Evolutionary conservation across 37 sponge, comb jelly and placozoan species (phyloP), one percentile per base, ranked within the genome.

Genomic region (Geodia barretti): DNA sequence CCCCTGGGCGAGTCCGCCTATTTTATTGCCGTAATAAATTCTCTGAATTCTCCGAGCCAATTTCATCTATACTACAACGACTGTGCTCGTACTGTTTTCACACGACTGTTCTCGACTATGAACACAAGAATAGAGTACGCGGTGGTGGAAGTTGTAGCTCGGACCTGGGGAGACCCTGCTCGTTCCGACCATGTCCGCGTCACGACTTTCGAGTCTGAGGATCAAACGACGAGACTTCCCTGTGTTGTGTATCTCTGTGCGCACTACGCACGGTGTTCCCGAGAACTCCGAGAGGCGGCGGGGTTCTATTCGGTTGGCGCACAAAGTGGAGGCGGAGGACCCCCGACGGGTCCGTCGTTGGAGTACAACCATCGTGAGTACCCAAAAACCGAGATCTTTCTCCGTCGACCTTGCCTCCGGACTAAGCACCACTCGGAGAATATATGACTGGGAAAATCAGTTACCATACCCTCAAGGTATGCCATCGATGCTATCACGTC

Each of bases 1-100:
- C 21, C 4, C 74, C 65, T 32, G 87, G 87, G 0, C 28, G 63
- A 1, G 67, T 86, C 2, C 33, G 67, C n/a, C 21, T 86, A 86
- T 67, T 58, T 29, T 36, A 31, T 85, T 60, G 54, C 54, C 7
- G 54, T 7, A 47, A 47, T 17, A 17, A 14, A 47, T 14, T 47
- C 54, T 47, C n/a, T 17, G 14, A 17, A 47, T 47, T 47, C 7
- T 14, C 14, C 54, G 54, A n/a, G n/a, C n/a, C 14, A 47, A 47
- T 47, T 47, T 47, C 54, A 7, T 17, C 14, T 14, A 17, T 47
- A 63, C 7, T 37, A 23, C 79, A 32, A 37, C 70, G 0, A 24
- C 60, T 21, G 86, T n/a, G n/a, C n/a, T n/a, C n/a, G 64, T 7
- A 5, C n/a, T 23, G 20, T 5, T 31, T 35, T 39, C 9, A 30